Percentiles rank a stretch among this genome's conserved stretches.
Conservation (phyloP, 2,888 invertebrate genomes). For the Sminthurinus aureus region DNA sequence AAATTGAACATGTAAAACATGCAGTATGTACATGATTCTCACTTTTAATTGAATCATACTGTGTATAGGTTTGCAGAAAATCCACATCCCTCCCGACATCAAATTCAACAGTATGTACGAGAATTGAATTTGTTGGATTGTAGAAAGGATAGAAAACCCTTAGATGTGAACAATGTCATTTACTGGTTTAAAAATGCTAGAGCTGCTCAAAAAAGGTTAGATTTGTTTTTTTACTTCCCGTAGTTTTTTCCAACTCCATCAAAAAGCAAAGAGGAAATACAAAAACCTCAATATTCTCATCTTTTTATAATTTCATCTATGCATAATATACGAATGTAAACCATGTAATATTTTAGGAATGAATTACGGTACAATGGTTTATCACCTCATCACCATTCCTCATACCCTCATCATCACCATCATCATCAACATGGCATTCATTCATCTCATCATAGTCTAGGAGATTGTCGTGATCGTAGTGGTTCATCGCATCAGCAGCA, state of each 20-base stretch:
- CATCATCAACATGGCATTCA: conserved; percentile 44
- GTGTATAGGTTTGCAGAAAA: conserved; percentile 79
- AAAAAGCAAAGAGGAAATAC: too few species aligned
- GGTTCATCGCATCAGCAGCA: not conserved
- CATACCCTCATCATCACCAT: conserved; percentile 63
- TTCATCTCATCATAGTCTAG: conserved; percentile 3
- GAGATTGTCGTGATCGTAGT: conserved; percentile 16
- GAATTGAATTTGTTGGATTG: conserved; percentile 93
- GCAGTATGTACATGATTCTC: not conserved
- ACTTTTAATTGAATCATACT: not conserved
- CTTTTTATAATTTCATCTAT: not conserved
- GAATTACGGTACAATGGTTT: conserved; percentile 68
- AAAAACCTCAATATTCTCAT: too few species aligned
- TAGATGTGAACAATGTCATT: conserved; percentile 95
- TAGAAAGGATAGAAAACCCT: conserved; percentile 87
- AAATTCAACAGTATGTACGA: conserved; percentile 94
- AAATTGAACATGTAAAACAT: conserved; percentile 1
- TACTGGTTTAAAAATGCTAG: conserved; percentile 98
- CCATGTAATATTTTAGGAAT: conserved; percentile 71
- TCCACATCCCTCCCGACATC: conserved; percentile 95
- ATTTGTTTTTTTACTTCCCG: too few species aligned
- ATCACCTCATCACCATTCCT: conserved; percentile 41
- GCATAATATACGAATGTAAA: not conserved
- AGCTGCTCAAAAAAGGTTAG: conserved; percentile 80
- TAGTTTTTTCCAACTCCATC: too few species aligned